Evolutionary conservation across 2,888 invertebrate genomes (phyloP), one percentile per base, ranked within the genome.

Genomic region (Pogonocherus hispidulus): DNA sequence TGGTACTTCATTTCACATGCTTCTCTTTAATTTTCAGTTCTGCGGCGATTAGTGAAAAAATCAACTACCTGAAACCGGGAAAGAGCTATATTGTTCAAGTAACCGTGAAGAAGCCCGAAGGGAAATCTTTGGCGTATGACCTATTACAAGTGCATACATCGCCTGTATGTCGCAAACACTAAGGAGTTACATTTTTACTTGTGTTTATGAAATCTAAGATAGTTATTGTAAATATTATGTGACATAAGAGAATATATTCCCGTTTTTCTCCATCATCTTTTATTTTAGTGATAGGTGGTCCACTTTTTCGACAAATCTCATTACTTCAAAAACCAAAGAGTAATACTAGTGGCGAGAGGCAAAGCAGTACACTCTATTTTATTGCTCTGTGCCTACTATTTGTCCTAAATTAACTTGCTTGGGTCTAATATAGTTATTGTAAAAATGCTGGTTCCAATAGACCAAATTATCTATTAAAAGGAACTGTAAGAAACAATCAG

Each of bases 81-180:
- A 86, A 86, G 72, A 86, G 84, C 35, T 90, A 90, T 74, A 84
- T 88, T 44, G 85, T 90, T 14, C 90, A 90, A 79, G 87, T 90
- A 8, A 89, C 89, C 0, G 87, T 89, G 2, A 87, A 87, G 70
- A 86, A 90, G 66, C 86, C 86, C 47, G 86, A 86, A 77, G 89
- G 89, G 18, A 88, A 87, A 76, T 86, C 88, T 1, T 77, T 90
- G 54, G 89, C 90, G 0, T 90, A 90, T 76, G 87, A 90, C 79
- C 83, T 89, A 20, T 82, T 90, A 4, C 85, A 86, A 72, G 86
- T 87, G 3, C 81, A 84, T 66, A 88, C 87, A 2, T 83, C 84
- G 71, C 76, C 80, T 9, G 79, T 70, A 20, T 86, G 86, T 57
- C 54, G 59, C 11, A 63, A 52, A 35, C 47, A 57, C 46, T 57